Evolutionary conservation across 2,888 invertebrate genomes (phyloP).

Genomic region (Phyto melanocephala): DNA sequence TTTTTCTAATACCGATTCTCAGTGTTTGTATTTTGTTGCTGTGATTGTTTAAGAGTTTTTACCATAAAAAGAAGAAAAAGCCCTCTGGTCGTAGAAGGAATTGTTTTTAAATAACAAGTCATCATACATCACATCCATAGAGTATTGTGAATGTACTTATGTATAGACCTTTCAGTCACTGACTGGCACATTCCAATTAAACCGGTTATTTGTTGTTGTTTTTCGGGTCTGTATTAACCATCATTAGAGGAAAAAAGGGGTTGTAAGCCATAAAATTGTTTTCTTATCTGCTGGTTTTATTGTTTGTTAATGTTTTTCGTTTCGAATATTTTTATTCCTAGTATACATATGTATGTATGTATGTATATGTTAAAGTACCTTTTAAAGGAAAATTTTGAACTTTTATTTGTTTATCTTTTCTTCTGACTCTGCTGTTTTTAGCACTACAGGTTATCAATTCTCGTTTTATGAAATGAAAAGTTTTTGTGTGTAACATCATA

Average conservation of each 20-base stretch:
- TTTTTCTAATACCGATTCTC: background rate
- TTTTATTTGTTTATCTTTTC: background rate
- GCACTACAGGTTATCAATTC: too few relatives aligned
- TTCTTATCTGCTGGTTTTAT: slow-evolving; percentile 18
- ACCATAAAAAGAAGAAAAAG: slow-evolving; percentile 19
- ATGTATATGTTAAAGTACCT: too few relatives aligned
- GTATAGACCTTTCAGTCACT: slow-evolving; percentile 40
- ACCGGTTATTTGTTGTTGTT: slow-evolving; percentile 51
- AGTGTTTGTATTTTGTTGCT: slow-evolving; percentile 9
- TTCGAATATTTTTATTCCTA: background rate
- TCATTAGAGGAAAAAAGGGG: slow-evolving; percentile 6
- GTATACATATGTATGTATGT: too few relatives aligned
- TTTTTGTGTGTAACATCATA: too few relatives aligned
- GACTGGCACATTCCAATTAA: slow-evolving; percentile 44
- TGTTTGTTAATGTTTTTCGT: background rate
- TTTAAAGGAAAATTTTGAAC: background rate
- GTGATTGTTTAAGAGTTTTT: slow-evolving; percentile 27
- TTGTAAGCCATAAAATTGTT: slow-evolving; percentile 19
- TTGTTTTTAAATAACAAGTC: background rate
- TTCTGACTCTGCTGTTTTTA: background rate
- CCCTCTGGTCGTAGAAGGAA: slow-evolving; percentile 26
- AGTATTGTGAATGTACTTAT: background rate
- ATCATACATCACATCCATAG: background rate
- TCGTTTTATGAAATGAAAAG: too few relatives aligned
- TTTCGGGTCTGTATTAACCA: background rate